These are phyloP conservation scores for Pao palembangensis DNA, from an alignment of 2,113 vertebrate species.

Conservation along the genomic window DNA sequence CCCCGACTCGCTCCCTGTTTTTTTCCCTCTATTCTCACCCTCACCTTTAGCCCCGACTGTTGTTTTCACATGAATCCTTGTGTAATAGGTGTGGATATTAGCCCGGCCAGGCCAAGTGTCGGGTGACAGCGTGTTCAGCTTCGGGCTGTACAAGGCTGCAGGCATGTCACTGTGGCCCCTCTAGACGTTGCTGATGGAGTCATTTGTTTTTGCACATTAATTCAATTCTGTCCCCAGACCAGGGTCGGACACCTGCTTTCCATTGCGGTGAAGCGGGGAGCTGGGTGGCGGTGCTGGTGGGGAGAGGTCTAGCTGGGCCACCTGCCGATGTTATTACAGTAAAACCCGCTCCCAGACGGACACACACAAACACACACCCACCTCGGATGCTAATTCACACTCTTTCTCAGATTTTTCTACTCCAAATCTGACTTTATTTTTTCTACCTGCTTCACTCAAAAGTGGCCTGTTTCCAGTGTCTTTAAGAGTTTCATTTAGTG, in stretches of 20 bases:
- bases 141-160: conserved; percentile 45
- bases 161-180: conserved; percentile 66
- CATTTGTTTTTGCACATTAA: conserved; percentile 80
- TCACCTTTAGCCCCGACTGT: conserved; percentile 61
- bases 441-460: too few species aligned
- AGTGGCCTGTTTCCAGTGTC: too few species aligned
- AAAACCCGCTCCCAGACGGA: conserved; percentile 48
- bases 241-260: conserved; percentile 75
- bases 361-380: conserved; percentile 23
- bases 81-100: conserved; percentile 70
- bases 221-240: conserved; percentile 75
- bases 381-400: conserved; percentile 34
- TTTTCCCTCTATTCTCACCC: conserved; percentile 33
- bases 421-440: conserved; percentile 8
- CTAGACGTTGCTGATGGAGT: conserved; percentile 74
- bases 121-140: conserved; percentile 57
- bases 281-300: conserved; percentile 6
- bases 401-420: conserved; percentile 14
- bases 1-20: conserved; percentile 4
- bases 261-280: conserved; percentile 60
- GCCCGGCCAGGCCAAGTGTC: conserved; percentile 53
- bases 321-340: conserved; percentile 74
- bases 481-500: conserved; percentile 32
- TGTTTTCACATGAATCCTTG: conserved; percentile 68
- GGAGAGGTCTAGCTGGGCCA: conserved; percentile 51